Conservation (phyloP, 2,797 vertebrate genomes). For the Mallotus villosus region DNA sequence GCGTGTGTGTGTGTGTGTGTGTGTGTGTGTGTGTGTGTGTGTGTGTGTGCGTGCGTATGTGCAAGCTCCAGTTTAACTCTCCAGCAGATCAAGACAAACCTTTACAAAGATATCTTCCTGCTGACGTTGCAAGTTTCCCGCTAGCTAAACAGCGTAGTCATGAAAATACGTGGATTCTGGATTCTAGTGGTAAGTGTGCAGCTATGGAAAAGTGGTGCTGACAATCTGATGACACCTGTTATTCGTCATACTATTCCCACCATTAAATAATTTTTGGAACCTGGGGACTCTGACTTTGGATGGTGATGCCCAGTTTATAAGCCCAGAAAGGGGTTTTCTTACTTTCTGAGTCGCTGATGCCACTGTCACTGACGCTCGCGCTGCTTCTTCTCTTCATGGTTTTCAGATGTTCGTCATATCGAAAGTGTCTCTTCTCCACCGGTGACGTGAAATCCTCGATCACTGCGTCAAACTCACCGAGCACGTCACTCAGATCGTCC, state of each 20-base stretch:
- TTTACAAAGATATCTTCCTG: not conserved
- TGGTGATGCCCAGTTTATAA: not conserved
- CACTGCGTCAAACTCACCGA: constrained; percentile 93
- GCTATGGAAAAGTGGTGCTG: no score
- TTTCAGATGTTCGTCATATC: constrained; percentile 90
- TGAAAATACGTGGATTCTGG: not conserved
- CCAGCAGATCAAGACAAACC: constrained; percentile 7
- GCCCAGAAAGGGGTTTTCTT: constrained; percentile 52
- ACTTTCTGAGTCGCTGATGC: constrained; percentile 94
- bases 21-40: constrained; percentile 18
- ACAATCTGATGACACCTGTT: no score
- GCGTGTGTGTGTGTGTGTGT: not conserved
- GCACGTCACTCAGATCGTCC: constrained; percentile 81
- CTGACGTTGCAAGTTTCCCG: not conserved
- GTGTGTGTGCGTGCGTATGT: constrained; percentile 17
- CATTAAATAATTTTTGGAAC: no score
- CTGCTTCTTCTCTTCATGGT: constrained; percentile 91
- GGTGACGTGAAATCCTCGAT: constrained; percentile 91
- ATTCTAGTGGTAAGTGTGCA: not conserved
- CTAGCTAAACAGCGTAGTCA: not conserved
- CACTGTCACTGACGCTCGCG: constrained; percentile 89
- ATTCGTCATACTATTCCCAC: no score
- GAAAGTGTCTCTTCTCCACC: constrained; percentile 85
- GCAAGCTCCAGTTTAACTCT: not conserved
- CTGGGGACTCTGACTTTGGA: not conserved